Percentiles rank a stretch among this genome's conserved stretches.
These are phyloP conservation scores for Tetragonisca angustula DNA, from an alignment of 2,888 invertebrate species.

Conservation along the genomic window DNA sequence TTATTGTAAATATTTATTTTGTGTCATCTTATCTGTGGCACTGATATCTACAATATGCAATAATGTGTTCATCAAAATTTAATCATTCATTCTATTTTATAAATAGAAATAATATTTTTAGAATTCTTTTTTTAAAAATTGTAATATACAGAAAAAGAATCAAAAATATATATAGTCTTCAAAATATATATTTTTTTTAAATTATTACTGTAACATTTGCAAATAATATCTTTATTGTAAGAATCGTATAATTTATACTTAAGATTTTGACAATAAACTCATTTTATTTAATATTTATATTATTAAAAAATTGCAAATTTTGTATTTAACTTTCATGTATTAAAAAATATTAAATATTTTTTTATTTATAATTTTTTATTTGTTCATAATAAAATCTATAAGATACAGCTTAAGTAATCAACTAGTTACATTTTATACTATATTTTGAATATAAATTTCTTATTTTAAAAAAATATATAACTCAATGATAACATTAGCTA, in stretches of 20 bases:
- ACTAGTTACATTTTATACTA: neutral
- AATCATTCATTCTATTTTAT: constrained; percentile 22
- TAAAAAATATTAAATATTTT: neutral
- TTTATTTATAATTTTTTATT: neutral
- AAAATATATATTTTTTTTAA: neutral
- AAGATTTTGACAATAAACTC: neutral
- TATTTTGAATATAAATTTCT: constrained; percentile 18
- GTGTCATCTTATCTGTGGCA: constrained; percentile 27
- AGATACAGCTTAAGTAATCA: neutral
- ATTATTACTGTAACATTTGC: constrained; percentile 8
- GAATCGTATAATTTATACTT: neutral
- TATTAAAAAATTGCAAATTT: neutral
- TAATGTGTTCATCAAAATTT: constrained; percentile 21
- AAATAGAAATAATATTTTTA: constrained; percentile 40
- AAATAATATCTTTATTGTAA: neutral
- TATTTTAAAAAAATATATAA: constrained; percentile 9
- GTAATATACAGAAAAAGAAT: neutral
- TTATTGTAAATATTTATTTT: constrained; percentile 10
- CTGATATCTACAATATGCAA: constrained; percentile 29
- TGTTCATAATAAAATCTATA: neutral
- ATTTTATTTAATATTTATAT: neutral
- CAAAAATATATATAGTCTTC: neutral
- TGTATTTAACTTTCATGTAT: neutral
- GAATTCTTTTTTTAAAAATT: neutral
- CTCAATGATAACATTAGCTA: constrained; percentile 23